Evolutionary conservation across 2,888 invertebrate species (phyloP).

Genomic region (Hirtodrosophila cameraria): DNA sequence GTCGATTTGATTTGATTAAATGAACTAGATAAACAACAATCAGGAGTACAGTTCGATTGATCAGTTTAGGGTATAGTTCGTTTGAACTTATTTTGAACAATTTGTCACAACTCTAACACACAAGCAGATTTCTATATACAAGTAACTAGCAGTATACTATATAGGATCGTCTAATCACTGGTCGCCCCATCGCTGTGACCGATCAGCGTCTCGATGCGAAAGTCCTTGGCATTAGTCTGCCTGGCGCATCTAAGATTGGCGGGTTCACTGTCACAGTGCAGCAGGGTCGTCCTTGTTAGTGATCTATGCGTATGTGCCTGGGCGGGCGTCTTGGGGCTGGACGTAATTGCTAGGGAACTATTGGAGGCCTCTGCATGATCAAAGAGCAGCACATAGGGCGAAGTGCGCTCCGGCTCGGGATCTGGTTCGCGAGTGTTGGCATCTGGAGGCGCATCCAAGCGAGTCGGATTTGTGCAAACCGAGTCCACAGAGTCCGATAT

Average conservation of each 20-base stretch:
- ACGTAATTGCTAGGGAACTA: constrained; percentile 69
- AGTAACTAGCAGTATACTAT: neutral
- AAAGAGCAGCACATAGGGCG: constrained; percentile 77
- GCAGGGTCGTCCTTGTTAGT: constrained; percentile 34
- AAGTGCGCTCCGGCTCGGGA: constrained; percentile 47
- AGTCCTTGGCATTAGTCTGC: constrained; percentile 82
- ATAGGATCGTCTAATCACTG: constrained; percentile 58
- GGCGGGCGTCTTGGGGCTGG: constrained; percentile 70
- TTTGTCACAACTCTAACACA: no score
- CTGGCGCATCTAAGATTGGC: constrained; percentile 67
- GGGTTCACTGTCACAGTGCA: constrained; percentile 74
- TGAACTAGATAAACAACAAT: no score
- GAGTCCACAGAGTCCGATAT: constrained; percentile 83
- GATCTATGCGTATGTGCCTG: constrained; percentile 39
- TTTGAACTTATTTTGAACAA: no score
- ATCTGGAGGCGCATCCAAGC: constrained; percentile 70
- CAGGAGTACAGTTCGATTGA: no score
- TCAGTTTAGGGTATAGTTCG: no score
- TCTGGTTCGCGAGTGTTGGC: constrained; percentile 24
- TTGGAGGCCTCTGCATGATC: constrained; percentile 80
- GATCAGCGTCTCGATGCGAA: constrained; percentile 84
- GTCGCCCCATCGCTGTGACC: constrained; percentile 69
- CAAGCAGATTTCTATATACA: constrained; percentile 17
- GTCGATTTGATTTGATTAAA: no score
- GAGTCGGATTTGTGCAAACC: constrained; percentile 75